Evolutionary conservation across 2,113 vertebrate species (phyloP).

Genomic region (Carassius carassius): DNA sequence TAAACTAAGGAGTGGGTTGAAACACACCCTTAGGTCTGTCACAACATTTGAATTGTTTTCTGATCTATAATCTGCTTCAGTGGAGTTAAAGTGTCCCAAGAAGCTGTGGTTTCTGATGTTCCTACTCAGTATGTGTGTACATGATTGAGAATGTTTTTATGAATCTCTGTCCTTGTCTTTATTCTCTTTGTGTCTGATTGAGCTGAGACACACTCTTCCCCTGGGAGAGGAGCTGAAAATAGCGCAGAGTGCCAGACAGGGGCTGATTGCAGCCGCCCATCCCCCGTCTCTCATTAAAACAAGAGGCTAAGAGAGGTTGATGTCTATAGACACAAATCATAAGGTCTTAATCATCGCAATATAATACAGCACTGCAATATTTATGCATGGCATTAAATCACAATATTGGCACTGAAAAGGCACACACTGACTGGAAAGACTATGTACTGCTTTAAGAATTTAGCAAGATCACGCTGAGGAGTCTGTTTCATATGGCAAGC

Average conservation of each 20-base stretch:
- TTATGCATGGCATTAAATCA: conserved; percentile 30
- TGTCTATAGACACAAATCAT: conserved; percentile 33
- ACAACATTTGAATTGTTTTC: neutral
- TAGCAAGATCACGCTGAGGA: neutral
- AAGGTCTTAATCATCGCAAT: conserved; percentile 4
- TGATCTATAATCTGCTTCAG: conserved; percentile 1
- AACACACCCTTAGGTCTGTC: neutral
- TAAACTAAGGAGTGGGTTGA: neutral
- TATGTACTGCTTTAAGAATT: neutral
- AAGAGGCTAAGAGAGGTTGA: conserved; percentile 27
- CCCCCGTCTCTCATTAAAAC: conserved; percentile 12
- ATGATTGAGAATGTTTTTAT: conserved; percentile 2
- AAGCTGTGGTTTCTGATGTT: neutral
- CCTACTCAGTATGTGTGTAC: neutral
- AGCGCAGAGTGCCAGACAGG: conserved; percentile 44
- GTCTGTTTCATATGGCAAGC: neutral
- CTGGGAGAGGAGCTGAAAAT: conserved; percentile 43
- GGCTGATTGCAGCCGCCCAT: conserved; percentile 38
- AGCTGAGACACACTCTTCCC: conserved; percentile 25
- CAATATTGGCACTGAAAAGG: neutral
- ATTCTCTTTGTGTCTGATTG: conserved; percentile 47
- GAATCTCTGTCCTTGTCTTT: conserved; percentile 33
- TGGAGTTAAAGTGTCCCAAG: neutral
- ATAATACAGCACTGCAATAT: neutral
- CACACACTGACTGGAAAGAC: neutral